Evolutionary conservation across 2,113 vertebrate genomes (phyloP), one percentile per base, ranked within the genome.

Genomic region (Sporophila hypoxantha): DNA sequence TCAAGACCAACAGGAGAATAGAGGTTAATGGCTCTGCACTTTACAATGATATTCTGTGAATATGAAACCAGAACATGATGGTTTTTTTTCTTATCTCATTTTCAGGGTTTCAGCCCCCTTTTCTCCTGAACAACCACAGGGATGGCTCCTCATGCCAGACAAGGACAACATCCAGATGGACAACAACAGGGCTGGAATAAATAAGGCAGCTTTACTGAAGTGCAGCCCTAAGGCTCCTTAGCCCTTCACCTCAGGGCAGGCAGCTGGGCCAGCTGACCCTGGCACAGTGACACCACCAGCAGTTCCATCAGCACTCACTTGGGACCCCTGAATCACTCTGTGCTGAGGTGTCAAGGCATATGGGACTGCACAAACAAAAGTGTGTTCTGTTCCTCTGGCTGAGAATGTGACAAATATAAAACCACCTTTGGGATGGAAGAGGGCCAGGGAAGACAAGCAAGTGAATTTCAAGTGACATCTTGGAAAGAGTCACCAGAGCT

Each of bases 221-320:
- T 60, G 19, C 7, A 52, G 3, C 34, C 60, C 27, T n/a, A 73
- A 30, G 27, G 27, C 4, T 75, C 2, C 56, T 60, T 17, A 59
- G 30, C 26, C 32, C 21, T 75, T 64, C 26, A 39, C 25, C 44
- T 82, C 15, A 52, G 37, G 17, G 6, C 49, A 84, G 36, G 17
- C 2, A 1, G 11, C 57, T 30, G 73, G 46, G 32, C 5, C 2
- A 68, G 74, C 25, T 75, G 49, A 67, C 8, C 37, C 39, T n/a
- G 69, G 13, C 19, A 49, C 37, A 20, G 0, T 41, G 61, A 64
- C 0, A 1, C 27, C 17, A 65, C 29, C 50, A 64, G 10, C 49
- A 77, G 15, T 3, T 84, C 55, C 9, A 8, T 34, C 46, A 69
- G 29, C 9, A 68, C 14, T 12, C 5, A 0, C 20, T 3, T 75